These are phyloP conservation scores for Aegypius monachus DNA, from an alignment of 2,113 vertebrate species.

Conservation along the genomic window DNA sequence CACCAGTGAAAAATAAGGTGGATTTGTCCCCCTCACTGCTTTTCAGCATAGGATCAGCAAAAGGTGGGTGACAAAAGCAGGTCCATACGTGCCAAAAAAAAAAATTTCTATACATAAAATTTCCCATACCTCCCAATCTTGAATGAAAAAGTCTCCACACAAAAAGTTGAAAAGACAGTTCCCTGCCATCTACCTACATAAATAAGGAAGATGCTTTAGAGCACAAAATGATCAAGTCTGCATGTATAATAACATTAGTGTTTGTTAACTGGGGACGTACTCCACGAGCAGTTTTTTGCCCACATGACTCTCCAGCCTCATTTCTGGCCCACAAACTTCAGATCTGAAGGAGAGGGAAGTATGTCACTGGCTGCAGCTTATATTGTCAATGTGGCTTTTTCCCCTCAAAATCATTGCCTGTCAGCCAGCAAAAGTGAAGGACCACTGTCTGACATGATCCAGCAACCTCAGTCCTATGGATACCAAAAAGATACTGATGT, in stretches of 20 bases:
- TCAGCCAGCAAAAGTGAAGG: not conserved
- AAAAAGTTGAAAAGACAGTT: not conserved
- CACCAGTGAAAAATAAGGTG: not conserved
- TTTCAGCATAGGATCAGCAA: not conserved
- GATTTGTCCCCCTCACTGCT: not conserved
- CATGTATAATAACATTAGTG: not conserved
- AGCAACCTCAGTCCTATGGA: not conserved
- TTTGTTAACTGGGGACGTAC: not conserved
- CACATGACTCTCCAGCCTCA: not conserved
- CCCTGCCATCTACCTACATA: not conserved
- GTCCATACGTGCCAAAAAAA: not conserved
- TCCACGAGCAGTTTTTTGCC: not conserved
- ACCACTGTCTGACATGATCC: not conserved
- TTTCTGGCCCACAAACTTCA: not conserved
- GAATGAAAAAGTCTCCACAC: not conserved
- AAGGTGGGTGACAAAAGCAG: not conserved
- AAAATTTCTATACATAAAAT: not conserved
- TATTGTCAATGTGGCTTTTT: not conserved
- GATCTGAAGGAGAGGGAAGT: not conserved
- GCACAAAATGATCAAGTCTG: not conserved
- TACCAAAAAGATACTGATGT: not conserved
- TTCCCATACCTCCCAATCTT: not conserved
- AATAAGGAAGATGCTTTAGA: not conserved
- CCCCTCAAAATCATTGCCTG: not conserved
- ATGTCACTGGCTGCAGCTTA: not conserved